Evolutionary conservation across 2,888 invertebrate species (phyloP), one percentile per base, ranked within the genome.

Genomic region (Gymnocheta viridis): DNA sequence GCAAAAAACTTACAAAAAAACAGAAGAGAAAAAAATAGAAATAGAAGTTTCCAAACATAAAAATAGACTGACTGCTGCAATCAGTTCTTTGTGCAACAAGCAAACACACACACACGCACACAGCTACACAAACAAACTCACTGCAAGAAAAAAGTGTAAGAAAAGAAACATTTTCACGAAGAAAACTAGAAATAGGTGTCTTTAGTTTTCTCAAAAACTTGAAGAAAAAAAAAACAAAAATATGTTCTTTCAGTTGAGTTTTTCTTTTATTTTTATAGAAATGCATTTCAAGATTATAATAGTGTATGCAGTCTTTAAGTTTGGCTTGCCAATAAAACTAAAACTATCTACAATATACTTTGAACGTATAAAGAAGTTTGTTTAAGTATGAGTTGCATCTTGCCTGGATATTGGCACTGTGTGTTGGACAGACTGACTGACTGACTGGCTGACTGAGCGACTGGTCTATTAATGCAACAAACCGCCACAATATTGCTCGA

Each of bases 101-200:
- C 17, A 14, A 38, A 41, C 5, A 41, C 41, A 41, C n/a, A n/a
- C 12, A 41, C 41, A 47, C 22, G 29, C 14, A 44, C 19, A 47
- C 3, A 41, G n/a, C 12, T 3, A 67, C 49, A 10, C 66, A 22
- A 10, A 56, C 51, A 44, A 60, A 47, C 5, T 29, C 29, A 19
- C 47, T 60, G 6, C 6, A 7, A 56, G 12, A 35, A 64, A 78
- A 66, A 66, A 76, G 44, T 76, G 54, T 32, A 51, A 70, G 70
- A 64, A 64, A 62, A 79, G 70, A 79, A 54, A 64, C 14, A 79
- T 69, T 70, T 79, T 64, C 35, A 54, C 62, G 74, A 69, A 74
- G 80, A 80, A 80, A 80, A 74, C 73, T 74, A 81, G 81, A 69
- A 81, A 81, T 81, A 51, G 81, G 67, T 69, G 73, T 62, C 60